Evolutionary conservation across 1,140 invertebrate genomes (phyloP).

Genomic region (Drosophila insularis): DNA sequence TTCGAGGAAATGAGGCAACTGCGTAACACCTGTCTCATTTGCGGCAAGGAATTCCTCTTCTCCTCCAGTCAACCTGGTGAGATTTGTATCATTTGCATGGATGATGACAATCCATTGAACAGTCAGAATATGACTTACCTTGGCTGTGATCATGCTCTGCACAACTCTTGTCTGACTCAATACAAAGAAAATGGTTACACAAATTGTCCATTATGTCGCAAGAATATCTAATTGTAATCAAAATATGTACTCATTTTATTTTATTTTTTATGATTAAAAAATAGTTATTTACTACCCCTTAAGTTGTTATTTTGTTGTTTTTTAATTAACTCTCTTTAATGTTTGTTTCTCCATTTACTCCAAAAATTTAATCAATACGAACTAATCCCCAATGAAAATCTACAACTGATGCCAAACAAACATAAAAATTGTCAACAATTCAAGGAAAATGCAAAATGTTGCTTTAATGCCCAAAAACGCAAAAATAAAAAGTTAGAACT

Average conservation of each 20-base stretch:
- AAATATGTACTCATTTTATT: background rate
- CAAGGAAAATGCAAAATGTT: slow-evolving; percentile 1
- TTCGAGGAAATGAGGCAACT: background rate
- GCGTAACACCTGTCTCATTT: background rate
- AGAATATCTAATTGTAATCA: background rate
- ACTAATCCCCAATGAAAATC: background rate
- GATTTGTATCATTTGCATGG: background rate
- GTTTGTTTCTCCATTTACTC: background rate
- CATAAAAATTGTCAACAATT: slow-evolving; percentile 16
- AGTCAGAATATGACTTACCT: background rate
- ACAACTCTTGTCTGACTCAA: background rate
- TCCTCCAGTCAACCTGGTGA: background rate
- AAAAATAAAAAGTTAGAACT: background rate
- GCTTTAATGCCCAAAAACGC: background rate
- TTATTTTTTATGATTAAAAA: background rate
- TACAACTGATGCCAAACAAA: background rate
- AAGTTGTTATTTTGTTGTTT: too few species aligned
- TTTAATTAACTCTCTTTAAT: too few species aligned
- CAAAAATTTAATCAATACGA: slow-evolving; percentile 12
- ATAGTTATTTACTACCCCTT: too few species aligned
- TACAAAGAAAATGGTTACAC: background rate
- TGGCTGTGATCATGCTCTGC: background rate
- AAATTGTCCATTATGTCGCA: background rate
- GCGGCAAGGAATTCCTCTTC: background rate
- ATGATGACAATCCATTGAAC: background rate